Percentiles rank a stretch among this genome's conserved stretches.
Evolutionary conservation across 2,888 invertebrate species (phyloP).

Genomic region (Chloroclysta siterata): DNA sequence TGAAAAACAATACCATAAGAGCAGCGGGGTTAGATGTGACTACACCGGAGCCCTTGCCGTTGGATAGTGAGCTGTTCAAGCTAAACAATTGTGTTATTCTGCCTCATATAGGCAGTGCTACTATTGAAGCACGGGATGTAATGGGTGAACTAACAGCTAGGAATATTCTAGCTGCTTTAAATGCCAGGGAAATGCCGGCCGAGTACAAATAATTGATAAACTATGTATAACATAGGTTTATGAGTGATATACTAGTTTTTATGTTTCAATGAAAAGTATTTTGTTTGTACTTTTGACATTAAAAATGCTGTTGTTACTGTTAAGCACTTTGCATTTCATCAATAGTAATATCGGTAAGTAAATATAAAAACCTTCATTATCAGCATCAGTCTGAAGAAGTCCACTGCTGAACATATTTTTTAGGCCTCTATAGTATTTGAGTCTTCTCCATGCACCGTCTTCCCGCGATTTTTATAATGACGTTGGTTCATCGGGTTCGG

Average conservation of each 20-base stretch:
- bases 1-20: constrained; percentile 88
- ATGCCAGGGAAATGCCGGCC: constrained; percentile 88
- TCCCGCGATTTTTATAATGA: too few species aligned
- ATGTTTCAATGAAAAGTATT: constrained; percentile 1
- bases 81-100: constrained; percentile 91
- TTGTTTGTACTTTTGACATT: constrained; percentile 6
- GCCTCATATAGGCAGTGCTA: constrained; percentile 98
- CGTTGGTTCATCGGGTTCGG: too few species aligned
- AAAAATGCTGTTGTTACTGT: constrained; percentile 6
- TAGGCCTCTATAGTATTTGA: too few species aligned
- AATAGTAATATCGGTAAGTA: too few species aligned
- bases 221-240: neutral
- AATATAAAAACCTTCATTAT: too few species aligned
- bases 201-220: constrained; percentile 70
- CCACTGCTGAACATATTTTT: too few species aligned
- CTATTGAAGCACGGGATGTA: constrained; percentile 89
- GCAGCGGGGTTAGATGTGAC: constrained; percentile 97
- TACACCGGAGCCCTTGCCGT: constrained; percentile 94
- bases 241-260: neutral
- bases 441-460: too few species aligned
- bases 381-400: too few species aligned
- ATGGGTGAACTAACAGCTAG: constrained; percentile 94
- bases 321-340: too few species aligned
- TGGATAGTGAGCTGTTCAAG: constrained; percentile 89
- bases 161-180: constrained; percentile 92